phyloP scores from a whole-genome alignment of 2,888 invertebrate species.

The Mythimna impura region DNA sequence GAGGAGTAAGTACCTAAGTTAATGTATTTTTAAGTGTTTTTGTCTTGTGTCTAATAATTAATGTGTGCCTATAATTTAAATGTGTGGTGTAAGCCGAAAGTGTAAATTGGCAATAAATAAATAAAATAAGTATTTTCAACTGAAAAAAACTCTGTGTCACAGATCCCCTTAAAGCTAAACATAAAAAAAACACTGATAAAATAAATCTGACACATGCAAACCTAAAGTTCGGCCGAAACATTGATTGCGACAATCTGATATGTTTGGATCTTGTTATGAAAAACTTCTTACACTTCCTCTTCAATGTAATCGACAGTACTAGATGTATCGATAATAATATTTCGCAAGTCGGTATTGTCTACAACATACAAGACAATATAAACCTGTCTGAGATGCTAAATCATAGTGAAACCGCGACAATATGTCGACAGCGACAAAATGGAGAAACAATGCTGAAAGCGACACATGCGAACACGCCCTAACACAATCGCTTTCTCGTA shows the following conservation, averaged over 20 bases:
- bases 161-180: conserved; percentile 11
- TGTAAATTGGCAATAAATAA: too few species aligned
- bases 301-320: conserved; percentile 13
- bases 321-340: conserved; percentile 28
- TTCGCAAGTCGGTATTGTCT: conserved; percentile 48
- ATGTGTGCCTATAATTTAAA: too few species aligned
- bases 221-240: conserved; percentile 1
- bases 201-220: conserved; percentile 1
- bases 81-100: too few species aligned
- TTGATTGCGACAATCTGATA: conserved; percentile 22
- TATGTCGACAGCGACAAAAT: conserved; percentile 53
- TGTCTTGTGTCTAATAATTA: too few species aligned
- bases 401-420: conserved; percentile 51
- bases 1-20: too few species aligned
- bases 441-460: conserved; percentile 53
- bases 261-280: background rate
- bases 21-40: too few species aligned
- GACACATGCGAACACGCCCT: conserved; percentile 51
- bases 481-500: conserved; percentile 76
- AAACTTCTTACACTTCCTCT: conserved; percentile 16
- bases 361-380: conserved; percentile 53
- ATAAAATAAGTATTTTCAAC: too few species aligned
- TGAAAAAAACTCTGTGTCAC: background rate
- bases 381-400: conserved; percentile 57
- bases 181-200: conserved; percentile 24